A percentile compares a stretch with the other conserved stretches of the same genome.
These are phyloP conservation scores for Heliconius hermathena DNA, from an alignment of 1,140 invertebrate genomes.

Conservation along the genomic window DNA sequence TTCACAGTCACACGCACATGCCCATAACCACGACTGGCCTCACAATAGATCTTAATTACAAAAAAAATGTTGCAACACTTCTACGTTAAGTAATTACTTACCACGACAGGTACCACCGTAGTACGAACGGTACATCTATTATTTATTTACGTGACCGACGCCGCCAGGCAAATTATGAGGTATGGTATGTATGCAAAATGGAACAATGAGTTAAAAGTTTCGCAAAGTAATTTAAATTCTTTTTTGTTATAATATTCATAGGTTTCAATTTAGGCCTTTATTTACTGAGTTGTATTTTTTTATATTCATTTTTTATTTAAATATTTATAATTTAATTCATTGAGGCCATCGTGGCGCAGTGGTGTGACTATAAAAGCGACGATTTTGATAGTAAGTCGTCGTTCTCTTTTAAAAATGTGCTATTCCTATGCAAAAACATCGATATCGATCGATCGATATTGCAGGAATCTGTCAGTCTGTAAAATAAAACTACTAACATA, in stretches of 20 bases:
- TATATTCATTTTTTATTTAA: too few relatives aligned
- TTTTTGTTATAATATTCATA: not conserved
- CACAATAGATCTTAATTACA: not conserved
- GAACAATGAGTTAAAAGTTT: not conserved
- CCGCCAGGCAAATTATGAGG: constrained; percentile 4
- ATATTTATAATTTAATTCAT: too few relatives aligned
- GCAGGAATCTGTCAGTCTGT: not conserved
- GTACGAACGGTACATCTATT: not conserved
- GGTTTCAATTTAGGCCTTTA: not conserved
- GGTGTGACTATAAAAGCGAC: too few relatives aligned
- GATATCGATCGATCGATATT: not conserved
- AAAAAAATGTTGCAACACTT: not conserved
- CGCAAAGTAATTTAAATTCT: not conserved
- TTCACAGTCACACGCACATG: too few relatives aligned
- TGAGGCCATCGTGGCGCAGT: too few relatives aligned
- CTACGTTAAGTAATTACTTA: not conserved
- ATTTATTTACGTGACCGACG: not conserved
- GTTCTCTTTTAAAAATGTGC: too few relatives aligned
- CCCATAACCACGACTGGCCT: too few relatives aligned
- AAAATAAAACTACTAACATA: too few relatives aligned
- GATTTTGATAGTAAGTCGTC: too few relatives aligned
- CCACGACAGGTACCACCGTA: not conserved
- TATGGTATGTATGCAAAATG: not conserved
- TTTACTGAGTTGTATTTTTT: not conserved
- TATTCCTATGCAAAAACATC: not conserved